These are phyloP conservation scores for Sclerurus mexicanus DNA, from an alignment of 2,113 vertebrate species.

Conservation along the genomic window DNA sequence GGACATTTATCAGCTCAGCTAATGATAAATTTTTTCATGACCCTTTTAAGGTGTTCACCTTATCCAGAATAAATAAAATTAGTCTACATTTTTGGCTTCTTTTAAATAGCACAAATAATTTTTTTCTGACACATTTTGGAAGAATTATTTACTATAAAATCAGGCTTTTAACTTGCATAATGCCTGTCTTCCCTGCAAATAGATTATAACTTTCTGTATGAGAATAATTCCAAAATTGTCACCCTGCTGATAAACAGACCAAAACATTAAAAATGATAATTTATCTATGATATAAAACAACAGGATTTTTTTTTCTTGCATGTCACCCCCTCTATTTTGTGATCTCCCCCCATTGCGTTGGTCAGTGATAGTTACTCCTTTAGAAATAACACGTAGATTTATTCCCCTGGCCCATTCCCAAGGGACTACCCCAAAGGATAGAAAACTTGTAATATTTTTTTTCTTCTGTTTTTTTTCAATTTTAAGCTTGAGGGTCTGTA, in stretches of 20 bases:
- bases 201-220: constrained; percentile 46
- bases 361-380: not conserved
- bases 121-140: constrained; percentile 14
- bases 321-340: not conserved
- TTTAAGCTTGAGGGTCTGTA: constrained; percentile 50
- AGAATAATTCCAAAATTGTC: constrained; percentile 18
- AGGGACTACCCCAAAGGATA: not conserved
- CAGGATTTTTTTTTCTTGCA: not conserved
- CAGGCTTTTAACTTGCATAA: constrained; percentile 42
- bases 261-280: not conserved
- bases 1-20: not conserved
- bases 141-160: constrained; percentile 47
- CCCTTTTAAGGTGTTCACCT: constrained; percentile 45
- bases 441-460: constrained; percentile 10
- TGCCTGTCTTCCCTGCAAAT: constrained; percentile 22
- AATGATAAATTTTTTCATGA: constrained; percentile 39
- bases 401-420: not conserved
- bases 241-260: not conserved
- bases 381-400: constrained; percentile 4
- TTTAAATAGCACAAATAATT: constrained; percentile 42
- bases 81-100: not conserved
- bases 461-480: not conserved
- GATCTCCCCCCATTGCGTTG: not conserved
- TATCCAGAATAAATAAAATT: constrained; percentile 51
- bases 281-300: not conserved